Conservation (phyloP, 1,140 invertebrate species). For the Zophobas atratus region DNA sequence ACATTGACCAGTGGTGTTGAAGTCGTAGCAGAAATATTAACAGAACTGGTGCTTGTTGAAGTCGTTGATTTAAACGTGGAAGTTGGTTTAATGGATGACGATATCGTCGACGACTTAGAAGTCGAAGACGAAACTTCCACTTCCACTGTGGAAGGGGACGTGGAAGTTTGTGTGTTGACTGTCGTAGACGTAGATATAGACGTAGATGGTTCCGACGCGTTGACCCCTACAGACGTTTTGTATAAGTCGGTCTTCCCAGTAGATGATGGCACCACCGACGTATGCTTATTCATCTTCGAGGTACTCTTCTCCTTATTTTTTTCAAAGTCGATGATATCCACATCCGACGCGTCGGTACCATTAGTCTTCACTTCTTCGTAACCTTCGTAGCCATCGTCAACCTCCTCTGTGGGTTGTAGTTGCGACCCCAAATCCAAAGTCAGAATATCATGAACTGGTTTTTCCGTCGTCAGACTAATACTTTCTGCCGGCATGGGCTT, state of each 20-base stretch:
- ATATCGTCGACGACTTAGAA: too few species aligned
- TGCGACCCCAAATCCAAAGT: constrained; percentile 64
- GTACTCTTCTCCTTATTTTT: constrained; percentile 65
- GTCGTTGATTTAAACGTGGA: too few species aligned
- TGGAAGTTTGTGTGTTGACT: too few species aligned
- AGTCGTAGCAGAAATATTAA: too few species aligned
- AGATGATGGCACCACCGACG: constrained; percentile 25
- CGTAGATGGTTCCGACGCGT: too few species aligned
- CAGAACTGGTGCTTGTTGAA: too few species aligned
- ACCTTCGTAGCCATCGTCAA: constrained; percentile 6
- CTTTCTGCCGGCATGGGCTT: constrained; percentile 70
- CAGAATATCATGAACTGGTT: constrained; percentile 64
- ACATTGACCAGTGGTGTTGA: background rate
- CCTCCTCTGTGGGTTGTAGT: constrained; percentile 53
- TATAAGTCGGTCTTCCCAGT: background rate
- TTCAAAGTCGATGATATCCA: constrained; percentile 61
- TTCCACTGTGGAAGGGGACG: too few species aligned
- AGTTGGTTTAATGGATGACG: too few species aligned
- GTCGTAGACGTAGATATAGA: too few species aligned
- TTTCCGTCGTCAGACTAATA: constrained; percentile 63
- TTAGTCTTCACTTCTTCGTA: constrained; percentile 41
- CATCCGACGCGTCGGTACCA: constrained; percentile 50
- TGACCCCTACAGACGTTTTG: background rate
- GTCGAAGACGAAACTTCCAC: too few species aligned
- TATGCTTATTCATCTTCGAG: constrained; percentile 62